A percentile compares a stretch with the other conserved stretches of the same genome.
phyloP scores from a whole-genome alignment of 30 jellyfish, hydroid and myxozoan species.

The Nemopilema nomurai region DNA sequence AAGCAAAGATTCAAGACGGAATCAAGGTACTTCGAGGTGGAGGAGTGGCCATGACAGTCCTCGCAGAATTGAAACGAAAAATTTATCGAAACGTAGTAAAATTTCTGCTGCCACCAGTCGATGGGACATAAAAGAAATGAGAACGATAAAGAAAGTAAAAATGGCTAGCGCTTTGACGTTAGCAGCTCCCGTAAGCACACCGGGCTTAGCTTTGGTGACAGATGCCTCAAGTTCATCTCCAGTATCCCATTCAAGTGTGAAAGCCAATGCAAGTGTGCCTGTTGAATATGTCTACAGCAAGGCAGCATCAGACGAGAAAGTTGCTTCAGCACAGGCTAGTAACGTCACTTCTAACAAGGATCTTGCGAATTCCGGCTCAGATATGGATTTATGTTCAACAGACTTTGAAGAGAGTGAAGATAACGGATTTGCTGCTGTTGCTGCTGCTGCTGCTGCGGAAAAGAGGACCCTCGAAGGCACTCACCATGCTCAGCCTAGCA shows the following conservation, averaged over 20 bases:
- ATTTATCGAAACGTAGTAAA: too few species aligned
- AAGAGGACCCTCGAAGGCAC: not conserved
- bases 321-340: not conserved
- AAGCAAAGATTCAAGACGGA: not conserved
- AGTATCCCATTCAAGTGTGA: not conserved
- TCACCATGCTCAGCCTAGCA: not conserved
- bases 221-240: not conserved
- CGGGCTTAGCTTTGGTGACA: not conserved
- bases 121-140: not conserved
- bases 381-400: not conserved
- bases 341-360: not conserved
- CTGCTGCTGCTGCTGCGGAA: not conserved
- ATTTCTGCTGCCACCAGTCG: not conserved
- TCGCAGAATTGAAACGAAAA: too few species aligned
- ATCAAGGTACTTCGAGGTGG: not conserved
- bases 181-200: not conserved
- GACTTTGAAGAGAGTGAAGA: not conserved
- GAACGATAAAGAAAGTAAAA: not conserved
- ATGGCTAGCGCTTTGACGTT: not conserved
- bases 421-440: not conserved
- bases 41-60: not conserved
- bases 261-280: not conserved
- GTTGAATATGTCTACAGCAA: not conserved
- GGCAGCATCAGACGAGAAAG: not conserved
- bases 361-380: not conserved